Evolutionary conservation across 1,140 invertebrate species (phyloP).

Genomic region (Caenorhabditis tropicalis): DNA sequence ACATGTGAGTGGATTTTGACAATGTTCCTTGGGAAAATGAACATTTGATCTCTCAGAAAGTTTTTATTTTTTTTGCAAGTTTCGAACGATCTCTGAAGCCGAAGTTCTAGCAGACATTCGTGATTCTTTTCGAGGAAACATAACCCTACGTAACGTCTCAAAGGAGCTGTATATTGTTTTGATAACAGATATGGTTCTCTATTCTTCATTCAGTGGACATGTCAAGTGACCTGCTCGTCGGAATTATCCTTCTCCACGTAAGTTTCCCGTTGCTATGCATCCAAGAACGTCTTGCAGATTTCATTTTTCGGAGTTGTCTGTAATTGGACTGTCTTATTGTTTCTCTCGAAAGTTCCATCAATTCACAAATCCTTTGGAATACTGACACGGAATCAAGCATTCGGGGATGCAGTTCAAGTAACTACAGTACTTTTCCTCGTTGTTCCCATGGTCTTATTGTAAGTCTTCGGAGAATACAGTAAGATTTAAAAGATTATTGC

Average conservation of each 20-base stretch:
- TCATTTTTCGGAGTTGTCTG: background rate
- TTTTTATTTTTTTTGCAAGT: too few species aligned
- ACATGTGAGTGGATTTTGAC: too few species aligned
- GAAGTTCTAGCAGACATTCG: too few species aligned
- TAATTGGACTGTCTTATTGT: background rate
- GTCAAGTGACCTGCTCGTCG: background rate
- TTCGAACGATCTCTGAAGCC: too few species aligned
- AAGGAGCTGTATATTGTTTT: too few species aligned
- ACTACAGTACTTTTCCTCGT: background rate
- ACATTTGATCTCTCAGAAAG: too few species aligned
- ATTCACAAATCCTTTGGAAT: background rate
- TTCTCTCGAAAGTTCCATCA: background rate
- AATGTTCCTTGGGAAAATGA: too few species aligned
- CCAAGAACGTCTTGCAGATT: background rate
- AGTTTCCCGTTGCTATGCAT: too few species aligned
- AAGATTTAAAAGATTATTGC: background rate
- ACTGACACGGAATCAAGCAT: background rate
- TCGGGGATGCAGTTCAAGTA: background rate
- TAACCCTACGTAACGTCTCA: too few species aligned
- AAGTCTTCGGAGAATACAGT: background rate
- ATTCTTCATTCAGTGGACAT: background rate
- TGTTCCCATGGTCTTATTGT: background rate
- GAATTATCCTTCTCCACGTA: background rate
- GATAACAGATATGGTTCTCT: too few species aligned
- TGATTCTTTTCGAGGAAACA: too few species aligned